Conservation (phyloP, 2,113 vertebrate genomes). For the Glareola pratincola region DNA sequence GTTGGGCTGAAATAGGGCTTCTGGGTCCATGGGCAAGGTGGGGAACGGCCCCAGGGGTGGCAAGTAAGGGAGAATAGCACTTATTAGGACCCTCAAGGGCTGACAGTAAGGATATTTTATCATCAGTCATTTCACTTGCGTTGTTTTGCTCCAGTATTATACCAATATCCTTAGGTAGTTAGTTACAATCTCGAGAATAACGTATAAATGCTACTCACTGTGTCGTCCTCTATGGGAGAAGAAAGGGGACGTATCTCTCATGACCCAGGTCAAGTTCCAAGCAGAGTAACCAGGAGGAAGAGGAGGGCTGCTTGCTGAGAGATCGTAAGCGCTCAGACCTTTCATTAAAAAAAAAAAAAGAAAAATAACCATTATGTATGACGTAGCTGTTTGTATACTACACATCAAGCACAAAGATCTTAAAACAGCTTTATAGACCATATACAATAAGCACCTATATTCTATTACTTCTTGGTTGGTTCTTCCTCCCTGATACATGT, state of each 20-base stretch:
- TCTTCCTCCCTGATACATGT: background rate
- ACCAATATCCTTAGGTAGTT: background rate
- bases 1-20: background rate
- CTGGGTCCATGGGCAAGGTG: background rate
- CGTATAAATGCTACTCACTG: slow-evolving; percentile 58
- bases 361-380: background rate
- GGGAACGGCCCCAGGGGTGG: background rate
- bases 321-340: slow-evolving; percentile 58
- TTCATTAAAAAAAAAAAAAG: background rate
- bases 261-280: slow-evolving; percentile 81
- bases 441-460: background rate
- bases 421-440: background rate
- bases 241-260: slow-evolving; percentile 78
- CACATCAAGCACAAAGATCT: background rate
- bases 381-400: background rate
- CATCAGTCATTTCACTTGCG: background rate
- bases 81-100: background rate
- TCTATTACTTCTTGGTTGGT: background rate
- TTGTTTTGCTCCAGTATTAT: background rate
- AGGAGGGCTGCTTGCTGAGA: slow-evolving; percentile 26
- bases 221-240: slow-evolving; percentile 74
- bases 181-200: background rate
- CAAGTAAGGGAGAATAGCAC: background rate
- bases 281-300: slow-evolving; percentile 39
- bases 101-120: background rate